Percentiles rank a stretch among this genome's conserved stretches.
These are phyloP conservation scores for Potamarius usumacintae DNA, from an alignment of 2,113 vertebrate species.

Conservation along the genomic window DNA sequence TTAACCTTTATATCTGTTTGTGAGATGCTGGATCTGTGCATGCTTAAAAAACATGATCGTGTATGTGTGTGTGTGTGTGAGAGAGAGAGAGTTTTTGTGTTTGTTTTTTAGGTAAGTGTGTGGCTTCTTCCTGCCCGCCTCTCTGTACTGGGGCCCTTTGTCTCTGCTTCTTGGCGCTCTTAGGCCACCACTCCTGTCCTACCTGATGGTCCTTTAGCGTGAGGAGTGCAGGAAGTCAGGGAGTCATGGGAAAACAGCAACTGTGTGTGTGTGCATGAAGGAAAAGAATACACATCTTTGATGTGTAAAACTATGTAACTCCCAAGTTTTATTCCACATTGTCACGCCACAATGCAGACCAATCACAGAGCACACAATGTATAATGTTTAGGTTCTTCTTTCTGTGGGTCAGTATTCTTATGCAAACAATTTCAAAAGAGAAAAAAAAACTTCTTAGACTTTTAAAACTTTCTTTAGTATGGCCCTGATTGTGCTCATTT, in stretches of 20 bases:
- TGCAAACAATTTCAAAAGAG: neutral
- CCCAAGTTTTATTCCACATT: conserved; percentile 21
- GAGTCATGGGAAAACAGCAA: conserved; percentile 25
- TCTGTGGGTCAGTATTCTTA: neutral
- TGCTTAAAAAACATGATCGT: neutral
- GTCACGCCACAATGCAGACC: conserved; percentile 40
- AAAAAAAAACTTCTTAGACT: neutral
- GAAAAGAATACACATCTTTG: conserved; percentile 41
- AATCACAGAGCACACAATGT: conserved; percentile 12
- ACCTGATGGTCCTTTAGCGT: conserved; percentile 58
- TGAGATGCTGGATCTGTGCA: neutral
- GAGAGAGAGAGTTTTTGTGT: conserved; percentile 9
- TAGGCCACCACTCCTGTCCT: conserved; percentile 25
- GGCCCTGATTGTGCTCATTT: neutral
- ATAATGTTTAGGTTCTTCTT: neutral
- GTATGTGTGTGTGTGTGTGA: neutral
- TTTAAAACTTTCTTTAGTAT: neutral
- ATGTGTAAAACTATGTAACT: conserved; percentile 35
- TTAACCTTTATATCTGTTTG: neutral
- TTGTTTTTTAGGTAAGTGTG: conserved; percentile 15
- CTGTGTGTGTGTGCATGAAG: conserved; percentile 15
- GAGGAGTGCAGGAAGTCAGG: conserved; percentile 52
- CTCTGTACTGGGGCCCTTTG: conserved; percentile 40
- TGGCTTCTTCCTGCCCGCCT: conserved; percentile 34
- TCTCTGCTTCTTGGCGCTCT: conserved; percentile 39